These are phyloP conservation scores for Xylota segnis DNA, from an alignment of 2,888 invertebrate species.

Conservation along the genomic window DNA sequence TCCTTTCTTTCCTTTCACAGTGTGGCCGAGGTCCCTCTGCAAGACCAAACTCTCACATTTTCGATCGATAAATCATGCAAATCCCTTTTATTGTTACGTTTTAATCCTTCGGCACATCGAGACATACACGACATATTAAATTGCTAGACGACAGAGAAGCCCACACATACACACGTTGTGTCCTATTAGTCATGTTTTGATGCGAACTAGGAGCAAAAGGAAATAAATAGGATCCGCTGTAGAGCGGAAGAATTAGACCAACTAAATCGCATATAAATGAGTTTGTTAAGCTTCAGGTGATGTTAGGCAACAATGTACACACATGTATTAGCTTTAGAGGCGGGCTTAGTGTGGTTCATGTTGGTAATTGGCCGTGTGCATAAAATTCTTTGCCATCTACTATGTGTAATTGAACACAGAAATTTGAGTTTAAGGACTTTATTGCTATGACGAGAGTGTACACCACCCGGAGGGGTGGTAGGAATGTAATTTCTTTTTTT, in stretches of 20 bases:
- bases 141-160: background rate
- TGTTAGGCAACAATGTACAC: constrained; percentile 4
- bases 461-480: background rate
- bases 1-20: background rate
- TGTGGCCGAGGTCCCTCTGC: background rate
- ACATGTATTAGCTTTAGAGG: background rate
- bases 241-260: constrained; percentile 40
- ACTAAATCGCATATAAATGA: constrained; percentile 36
- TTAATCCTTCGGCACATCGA: constrained; percentile 15
- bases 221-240: constrained; percentile 15
- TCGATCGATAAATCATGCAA: constrained; percentile 18
- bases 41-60: background rate
- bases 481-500: background rate
- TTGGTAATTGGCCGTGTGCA: background rate
- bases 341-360: background rate
- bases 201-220: background rate
- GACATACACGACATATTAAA: constrained; percentile 15
- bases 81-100: constrained; percentile 1
- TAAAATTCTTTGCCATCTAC: background rate
- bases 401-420: background rate
- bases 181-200: background rate
- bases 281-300: constrained; percentile 35
- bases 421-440: background rate
- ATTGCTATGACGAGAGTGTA: background rate
- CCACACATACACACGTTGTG: background rate